Conservation (phyloP, 2,113 vertebrate genomes). For the Oxyruncus cristatus region DNA sequence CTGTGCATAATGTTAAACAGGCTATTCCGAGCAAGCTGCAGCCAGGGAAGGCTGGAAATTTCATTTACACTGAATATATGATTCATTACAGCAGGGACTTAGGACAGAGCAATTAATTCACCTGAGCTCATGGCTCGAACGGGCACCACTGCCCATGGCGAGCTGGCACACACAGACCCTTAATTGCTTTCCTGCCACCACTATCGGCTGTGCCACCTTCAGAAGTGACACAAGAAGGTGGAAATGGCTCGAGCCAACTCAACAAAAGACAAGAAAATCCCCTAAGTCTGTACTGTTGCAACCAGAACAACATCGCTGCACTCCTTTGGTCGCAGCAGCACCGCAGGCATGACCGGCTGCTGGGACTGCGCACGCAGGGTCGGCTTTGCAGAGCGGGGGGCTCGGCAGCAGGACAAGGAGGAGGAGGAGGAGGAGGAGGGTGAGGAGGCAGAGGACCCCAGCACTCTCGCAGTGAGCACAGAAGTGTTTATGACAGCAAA, state of each 20-base stretch:
- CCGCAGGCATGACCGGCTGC: fast-evolving
- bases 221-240: not conserved
- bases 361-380: fast-evolving
- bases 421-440: not conserved
- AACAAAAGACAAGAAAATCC: not conserved
- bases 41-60: conserved; percentile 43
- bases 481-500: not conserved
- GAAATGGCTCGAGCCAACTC: not conserved
- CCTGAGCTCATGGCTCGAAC: not conserved
- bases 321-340: not conserved
- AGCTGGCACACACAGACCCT: not conserved
- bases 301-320: not conserved
- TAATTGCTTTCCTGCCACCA: not conserved
- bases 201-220: not conserved
- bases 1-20: conserved; percentile 19
- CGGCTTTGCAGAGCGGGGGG: not conserved
- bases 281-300: not conserved
- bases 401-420: not conserved
- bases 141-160: not conserved
- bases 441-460: not conserved
- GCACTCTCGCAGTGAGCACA: not conserved
- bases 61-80: conserved; percentile 35
- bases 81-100: conserved; percentile 40
- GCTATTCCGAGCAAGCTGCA: conserved; percentile 16
- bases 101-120: not conserved